These are phyloP conservation scores for Helarctos malayanus DNA, from an alignment of 2,797 vertebrate species.

Conservation along the genomic window DNA sequence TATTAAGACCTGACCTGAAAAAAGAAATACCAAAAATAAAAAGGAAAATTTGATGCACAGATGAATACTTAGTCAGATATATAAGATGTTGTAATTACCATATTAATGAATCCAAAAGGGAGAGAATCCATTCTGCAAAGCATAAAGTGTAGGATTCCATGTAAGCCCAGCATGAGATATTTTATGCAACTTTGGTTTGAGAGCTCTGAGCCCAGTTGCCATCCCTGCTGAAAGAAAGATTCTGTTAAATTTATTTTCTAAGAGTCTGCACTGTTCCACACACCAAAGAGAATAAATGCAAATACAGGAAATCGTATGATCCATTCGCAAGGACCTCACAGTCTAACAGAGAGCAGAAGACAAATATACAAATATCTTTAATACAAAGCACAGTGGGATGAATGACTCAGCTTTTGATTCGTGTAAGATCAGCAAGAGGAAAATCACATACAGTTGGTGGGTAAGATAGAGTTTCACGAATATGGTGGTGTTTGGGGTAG, in stretches of 20 bases:
- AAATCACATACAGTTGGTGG: neutral
- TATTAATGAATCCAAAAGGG: neutral
- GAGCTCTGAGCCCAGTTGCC: neutral
- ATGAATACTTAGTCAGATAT: neutral
- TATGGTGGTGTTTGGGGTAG: neutral
- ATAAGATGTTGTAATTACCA: slow-evolving; percentile 31
- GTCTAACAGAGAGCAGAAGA: neutral
- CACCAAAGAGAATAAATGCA: neutral
- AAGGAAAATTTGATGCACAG: neutral
- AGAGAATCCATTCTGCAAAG: neutral
- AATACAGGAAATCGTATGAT: neutral
- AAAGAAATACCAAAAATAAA: slow-evolving; percentile 8
- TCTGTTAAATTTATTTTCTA: slow-evolving; percentile 41
- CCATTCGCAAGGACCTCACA: neutral
- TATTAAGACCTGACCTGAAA: neutral
- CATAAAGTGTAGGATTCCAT: neutral
- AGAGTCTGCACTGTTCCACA: neutral
- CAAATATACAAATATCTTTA: neutral
- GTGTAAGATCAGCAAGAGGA: neutral
- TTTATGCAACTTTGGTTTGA: neutral
- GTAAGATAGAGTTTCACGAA: neutral
- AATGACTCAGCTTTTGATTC: neutral
- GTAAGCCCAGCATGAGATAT: neutral
- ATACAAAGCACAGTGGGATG: neutral
- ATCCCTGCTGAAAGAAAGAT: neutral